Evolutionary conservation across 1,140 invertebrate genomes (phyloP).

Genomic region (Schlechtendalia chinensis): DNA sequence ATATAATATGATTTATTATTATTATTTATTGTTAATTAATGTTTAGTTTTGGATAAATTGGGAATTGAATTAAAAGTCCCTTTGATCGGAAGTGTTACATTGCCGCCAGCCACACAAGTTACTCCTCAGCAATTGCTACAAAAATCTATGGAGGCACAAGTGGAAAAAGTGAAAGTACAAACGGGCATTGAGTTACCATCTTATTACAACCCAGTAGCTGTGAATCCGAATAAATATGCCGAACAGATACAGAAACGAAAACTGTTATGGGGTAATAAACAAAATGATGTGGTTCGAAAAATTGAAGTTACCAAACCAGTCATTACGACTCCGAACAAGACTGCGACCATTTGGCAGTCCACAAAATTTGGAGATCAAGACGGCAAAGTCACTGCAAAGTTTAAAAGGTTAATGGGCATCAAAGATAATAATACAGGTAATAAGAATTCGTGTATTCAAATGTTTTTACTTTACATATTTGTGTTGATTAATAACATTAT

Average conservation of each 20-base stretch:
- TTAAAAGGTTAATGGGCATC: slow-evolving; percentile 93
- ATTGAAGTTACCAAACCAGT: slow-evolving; percentile 53
- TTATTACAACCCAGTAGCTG: slow-evolving; percentile 79
- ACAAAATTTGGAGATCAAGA: slow-evolving; percentile 85
- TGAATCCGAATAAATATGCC: slow-evolving; percentile 79
- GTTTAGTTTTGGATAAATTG: slow-evolving; percentile 54
- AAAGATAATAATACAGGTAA: slow-evolving; percentile 58
- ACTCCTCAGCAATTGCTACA: slow-evolving; percentile 51
- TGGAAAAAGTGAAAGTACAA: slow-evolving; percentile 52
- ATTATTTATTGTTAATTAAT: slow-evolving; percentile 1
- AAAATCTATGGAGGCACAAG: slow-evolving; percentile 51
- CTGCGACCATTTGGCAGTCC: slow-evolving; percentile 73
- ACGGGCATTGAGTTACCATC: slow-evolving; percentile 57
- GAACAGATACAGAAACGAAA: slow-evolving; percentile 82
- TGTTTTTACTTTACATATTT: background rate
- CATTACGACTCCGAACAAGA: slow-evolving; percentile 55
- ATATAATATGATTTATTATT: background rate
- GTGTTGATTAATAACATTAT: background rate
- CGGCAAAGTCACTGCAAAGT: slow-evolving; percentile 89
- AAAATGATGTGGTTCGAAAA: slow-evolving; percentile 56
- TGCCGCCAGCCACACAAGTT: slow-evolving; percentile 21
- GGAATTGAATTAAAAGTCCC: slow-evolving; percentile 54
- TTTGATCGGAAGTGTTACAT: background rate
- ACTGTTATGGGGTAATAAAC: slow-evolving; percentile 57
- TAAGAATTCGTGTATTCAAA: background rate